phyloP scores from a whole-genome alignment of 2,797 vertebrate species.

The Myotis vivesi region DNA sequence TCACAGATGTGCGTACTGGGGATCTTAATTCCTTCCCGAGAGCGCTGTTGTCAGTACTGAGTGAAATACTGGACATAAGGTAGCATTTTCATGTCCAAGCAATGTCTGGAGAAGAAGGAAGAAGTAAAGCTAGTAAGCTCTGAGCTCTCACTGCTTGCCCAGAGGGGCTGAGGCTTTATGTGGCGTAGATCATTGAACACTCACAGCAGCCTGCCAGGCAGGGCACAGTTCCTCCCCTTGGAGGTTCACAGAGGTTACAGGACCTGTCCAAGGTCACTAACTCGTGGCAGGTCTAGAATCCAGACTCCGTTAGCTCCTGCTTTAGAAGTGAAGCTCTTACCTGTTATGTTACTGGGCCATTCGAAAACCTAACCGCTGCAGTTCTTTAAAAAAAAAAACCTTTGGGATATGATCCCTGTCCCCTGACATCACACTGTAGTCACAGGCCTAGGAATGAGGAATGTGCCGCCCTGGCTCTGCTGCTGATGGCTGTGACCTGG shows the following conservation, averaged over 20 bases:
- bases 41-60: neutral
- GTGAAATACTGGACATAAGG: neutral
- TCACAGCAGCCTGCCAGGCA: neutral
- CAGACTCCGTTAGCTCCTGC: neutral
- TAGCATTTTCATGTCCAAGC: neutral
- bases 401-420: neutral
- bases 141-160: neutral
- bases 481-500: neutral
- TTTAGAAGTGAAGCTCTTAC: neutral
- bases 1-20: neutral
- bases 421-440: neutral
- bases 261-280: neutral
- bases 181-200: rapidly evolving
- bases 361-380: neutral
- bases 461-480: neutral
- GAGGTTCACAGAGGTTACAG: neutral
- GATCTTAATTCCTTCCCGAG: neutral
- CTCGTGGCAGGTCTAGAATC: neutral
- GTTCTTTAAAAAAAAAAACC: neutral
- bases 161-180: neutral
- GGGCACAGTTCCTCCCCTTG: neutral
- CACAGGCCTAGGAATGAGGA: neutral
- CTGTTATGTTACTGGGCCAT: neutral
- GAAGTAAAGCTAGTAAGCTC: neutral
- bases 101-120: slow-evolving; percentile 12